phyloP scores from a whole-genome alignment of 2,113 vertebrate species.

The Riparia riparia region DNA sequence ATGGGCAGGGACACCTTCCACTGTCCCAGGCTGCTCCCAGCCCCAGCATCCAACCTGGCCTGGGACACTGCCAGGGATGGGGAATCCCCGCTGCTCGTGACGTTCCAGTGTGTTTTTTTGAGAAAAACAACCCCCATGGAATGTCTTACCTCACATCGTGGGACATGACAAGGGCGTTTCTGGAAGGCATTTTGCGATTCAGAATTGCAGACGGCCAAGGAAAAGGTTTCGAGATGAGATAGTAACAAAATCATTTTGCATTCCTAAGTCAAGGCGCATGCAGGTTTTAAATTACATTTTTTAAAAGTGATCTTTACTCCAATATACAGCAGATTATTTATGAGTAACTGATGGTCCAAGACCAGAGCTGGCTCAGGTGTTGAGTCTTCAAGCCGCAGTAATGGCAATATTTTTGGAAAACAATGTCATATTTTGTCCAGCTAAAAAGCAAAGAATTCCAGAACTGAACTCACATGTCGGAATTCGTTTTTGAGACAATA shows the following conservation, averaged over 20 bases:
- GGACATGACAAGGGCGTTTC: background rate
- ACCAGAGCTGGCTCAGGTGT: background rate
- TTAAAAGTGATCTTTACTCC: background rate
- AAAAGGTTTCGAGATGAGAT: background rate
- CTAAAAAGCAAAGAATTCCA: background rate
- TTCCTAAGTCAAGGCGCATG: background rate
- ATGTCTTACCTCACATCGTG: background rate
- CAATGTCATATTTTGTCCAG: background rate
- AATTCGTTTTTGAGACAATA: background rate
- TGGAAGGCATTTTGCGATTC: background rate
- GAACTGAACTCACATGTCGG: background rate
- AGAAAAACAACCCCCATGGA: background rate
- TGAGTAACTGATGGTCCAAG: background rate
- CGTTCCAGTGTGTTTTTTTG: background rate
- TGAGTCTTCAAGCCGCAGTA: background rate
- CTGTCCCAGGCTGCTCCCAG: background rate
- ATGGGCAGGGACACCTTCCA: background rate
- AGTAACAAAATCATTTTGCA: background rate
- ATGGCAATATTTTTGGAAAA: background rate
- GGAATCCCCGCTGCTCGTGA: background rate
- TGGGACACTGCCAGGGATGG: background rate
- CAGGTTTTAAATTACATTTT: background rate
- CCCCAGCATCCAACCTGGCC: accelerated
- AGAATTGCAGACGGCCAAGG: background rate
- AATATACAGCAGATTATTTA: background rate